phyloP scores from a whole-genome alignment of 2,888 invertebrate genomes.

The Endotricha flammealis region DNA sequence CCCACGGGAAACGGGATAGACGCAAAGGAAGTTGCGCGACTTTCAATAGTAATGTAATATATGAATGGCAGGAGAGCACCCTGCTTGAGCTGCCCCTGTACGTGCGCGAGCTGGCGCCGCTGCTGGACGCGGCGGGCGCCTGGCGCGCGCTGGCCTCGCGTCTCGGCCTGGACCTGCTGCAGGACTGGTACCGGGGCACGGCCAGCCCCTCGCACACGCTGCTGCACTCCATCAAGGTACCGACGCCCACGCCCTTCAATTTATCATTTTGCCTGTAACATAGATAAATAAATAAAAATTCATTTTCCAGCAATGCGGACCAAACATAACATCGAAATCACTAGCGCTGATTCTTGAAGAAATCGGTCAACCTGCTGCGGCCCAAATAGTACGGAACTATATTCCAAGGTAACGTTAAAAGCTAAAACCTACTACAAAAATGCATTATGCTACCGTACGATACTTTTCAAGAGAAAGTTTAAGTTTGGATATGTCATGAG shows the following conservation, averaged over 20 bases:
- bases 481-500: no score
- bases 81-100: constrained; percentile 31
- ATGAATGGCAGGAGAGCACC: constrained; percentile 9
- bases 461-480: no score
- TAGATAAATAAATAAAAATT: neutral
- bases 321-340: constrained; percentile 43
- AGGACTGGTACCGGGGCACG: constrained; percentile 64
- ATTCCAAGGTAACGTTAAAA: no score
- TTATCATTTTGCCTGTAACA: neutral
- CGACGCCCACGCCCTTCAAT: neutral
- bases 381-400: constrained; percentile 34
- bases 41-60: no score
- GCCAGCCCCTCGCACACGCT: constrained; percentile 75
- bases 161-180: constrained; percentile 67
- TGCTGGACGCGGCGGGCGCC: constrained; percentile 75
- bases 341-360: constrained; percentile 49
- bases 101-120: constrained; percentile 59
- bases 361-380: constrained; percentile 46
- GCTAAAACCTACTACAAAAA: no score
- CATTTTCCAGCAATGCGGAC: constrained; percentile 42
- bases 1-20: no score
- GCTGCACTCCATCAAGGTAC: constrained; percentile 73
- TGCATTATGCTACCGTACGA: no score
- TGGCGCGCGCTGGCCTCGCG: constrained; percentile 79
- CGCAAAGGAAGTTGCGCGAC: no score